phyloP scores from a whole-genome alignment of 1,140 invertebrate genomes.

The Gryllus bimaculatus region DNA sequence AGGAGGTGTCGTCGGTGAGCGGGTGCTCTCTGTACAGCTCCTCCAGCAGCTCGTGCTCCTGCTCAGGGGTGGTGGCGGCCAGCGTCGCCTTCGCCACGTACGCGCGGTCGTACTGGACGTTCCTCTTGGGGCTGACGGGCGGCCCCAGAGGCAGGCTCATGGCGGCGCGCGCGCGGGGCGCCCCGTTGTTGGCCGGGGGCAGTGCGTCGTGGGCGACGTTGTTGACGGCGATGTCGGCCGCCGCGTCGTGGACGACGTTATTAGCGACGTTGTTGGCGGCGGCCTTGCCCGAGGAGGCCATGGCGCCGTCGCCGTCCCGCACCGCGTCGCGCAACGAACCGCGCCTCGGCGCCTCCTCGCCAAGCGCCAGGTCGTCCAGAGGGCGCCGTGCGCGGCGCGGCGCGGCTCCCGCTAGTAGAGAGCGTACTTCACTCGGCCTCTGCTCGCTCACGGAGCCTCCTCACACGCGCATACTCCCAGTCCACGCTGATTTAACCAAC shows the following conservation, averaged over 20 bases:
- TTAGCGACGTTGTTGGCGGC: background rate
- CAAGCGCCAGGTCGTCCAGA: background rate
- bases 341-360: background rate
- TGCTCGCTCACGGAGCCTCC: no score
- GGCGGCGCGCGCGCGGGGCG: no score
- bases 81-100: background rate
- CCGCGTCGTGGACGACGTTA: background rate
- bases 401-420: no score
- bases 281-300: background rate
- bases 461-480: no score
- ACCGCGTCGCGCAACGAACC: background rate
- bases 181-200: background rate
- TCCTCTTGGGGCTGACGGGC: background rate
- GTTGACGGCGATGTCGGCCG: no score
- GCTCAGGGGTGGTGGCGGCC: background rate
- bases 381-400: no score
- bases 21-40: constrained; percentile 15
- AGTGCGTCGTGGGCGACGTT: background rate
- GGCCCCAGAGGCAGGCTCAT: background rate
- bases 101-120: background rate
- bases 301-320: background rate
- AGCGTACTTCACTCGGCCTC: no score
- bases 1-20: constrained; percentile 15
- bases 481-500: no score
- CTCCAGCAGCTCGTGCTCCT: constrained; percentile 3